Conservation (phyloP, 2,888 invertebrate species). For the Lasius fuliginosus region DNA sequence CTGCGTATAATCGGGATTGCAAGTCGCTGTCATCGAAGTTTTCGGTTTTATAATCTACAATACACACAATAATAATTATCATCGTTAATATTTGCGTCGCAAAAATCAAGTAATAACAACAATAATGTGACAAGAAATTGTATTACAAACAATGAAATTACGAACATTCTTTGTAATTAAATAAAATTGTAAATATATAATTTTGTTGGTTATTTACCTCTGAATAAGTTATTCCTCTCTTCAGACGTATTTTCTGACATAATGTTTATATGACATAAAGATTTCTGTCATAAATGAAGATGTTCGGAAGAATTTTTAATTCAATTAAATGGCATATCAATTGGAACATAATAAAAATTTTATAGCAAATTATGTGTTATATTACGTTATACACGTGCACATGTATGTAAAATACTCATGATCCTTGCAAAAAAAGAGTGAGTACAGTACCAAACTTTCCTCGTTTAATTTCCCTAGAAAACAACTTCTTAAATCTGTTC, state of each 20-base stretch:
- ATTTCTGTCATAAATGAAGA: not conserved
- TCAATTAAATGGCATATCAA: not conserved
- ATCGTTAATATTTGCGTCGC: not conserved
- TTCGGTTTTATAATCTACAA: conserved; percentile 65
- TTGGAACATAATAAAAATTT: not conserved
- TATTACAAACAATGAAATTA: not conserved
- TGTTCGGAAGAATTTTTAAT: not conserved
- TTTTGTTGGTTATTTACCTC: not conserved
- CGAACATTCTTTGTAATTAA: not conserved
- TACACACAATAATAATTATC: not conserved
- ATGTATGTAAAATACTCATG: too few species aligned
- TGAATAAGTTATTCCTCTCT: not conserved
- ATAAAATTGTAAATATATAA: not conserved
- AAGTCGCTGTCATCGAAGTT: conserved; percentile 72
- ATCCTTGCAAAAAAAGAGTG: too few species aligned
- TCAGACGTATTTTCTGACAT: not conserved
- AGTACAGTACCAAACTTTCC: too few species aligned
- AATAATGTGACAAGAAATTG: too few species aligned
- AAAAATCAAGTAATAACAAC: not conserved
- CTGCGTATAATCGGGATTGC: conserved; percentile 79
- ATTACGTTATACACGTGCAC: not conserved
- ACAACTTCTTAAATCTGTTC: too few species aligned
- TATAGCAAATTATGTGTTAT: not conserved
- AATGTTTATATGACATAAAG: not conserved
- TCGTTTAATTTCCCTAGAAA: too few species aligned